Evolutionary conservation across 2,113 vertebrate species (phyloP).

Genomic region (Ranitomeya imitator): DNA sequence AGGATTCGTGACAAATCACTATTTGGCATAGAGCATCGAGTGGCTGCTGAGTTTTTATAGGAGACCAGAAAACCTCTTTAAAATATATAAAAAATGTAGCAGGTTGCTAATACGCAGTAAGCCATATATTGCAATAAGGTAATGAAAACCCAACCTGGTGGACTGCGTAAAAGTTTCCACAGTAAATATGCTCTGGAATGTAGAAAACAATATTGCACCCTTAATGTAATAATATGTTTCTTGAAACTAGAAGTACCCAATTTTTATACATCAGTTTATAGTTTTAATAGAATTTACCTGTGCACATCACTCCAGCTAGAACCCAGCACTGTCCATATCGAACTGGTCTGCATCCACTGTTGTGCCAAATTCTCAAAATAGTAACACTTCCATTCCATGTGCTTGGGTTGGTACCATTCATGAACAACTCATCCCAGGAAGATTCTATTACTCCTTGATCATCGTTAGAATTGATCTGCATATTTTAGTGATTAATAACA

Average conservation of each 20-base stretch:
- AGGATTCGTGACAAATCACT: no score
- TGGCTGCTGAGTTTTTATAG: no score
- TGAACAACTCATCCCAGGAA: conserved; percentile 63
- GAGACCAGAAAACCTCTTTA: no score
- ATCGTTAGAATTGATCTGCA: conserved; percentile 84
- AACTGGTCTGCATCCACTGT: conserved; percentile 65
- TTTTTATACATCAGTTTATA: background rate
- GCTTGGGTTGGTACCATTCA: conserved; percentile 63
- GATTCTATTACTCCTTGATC: conserved; percentile 81
- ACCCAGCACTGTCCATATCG: conserved; percentile 87
- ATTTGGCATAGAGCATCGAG: no score
- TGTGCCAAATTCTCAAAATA: conserved; percentile 75
- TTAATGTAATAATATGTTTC: no score
- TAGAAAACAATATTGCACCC: background rate
- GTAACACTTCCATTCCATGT: conserved; percentile 77
- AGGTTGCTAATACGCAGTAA: no score
- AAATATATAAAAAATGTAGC: no score
- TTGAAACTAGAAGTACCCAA: background rate
- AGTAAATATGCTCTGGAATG: background rate
- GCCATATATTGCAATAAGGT: background rate
- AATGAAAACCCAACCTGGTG: background rate
- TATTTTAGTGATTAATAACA: background rate
- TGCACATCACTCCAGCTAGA: conserved; percentile 81
- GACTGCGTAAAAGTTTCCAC: background rate
- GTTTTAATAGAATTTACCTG: conserved; percentile 69